phyloP scores from a whole-genome alignment of 2,888 invertebrate species.

The Agrochola lychnidis region DNA sequence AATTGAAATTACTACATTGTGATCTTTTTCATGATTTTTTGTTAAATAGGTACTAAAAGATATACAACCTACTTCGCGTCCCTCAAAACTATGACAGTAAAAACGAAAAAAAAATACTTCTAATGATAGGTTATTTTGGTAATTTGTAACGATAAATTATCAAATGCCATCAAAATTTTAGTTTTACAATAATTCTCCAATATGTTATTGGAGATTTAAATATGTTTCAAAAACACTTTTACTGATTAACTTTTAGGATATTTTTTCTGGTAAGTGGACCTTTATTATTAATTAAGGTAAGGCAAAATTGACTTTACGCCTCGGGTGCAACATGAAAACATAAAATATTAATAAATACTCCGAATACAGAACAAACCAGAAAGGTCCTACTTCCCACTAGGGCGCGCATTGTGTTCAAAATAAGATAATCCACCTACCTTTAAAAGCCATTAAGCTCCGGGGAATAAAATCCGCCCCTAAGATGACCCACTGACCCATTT shows the following conservation, averaged over 20 bases:
- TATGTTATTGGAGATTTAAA: conserved; percentile 39
- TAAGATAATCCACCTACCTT: neutral
- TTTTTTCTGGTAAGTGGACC: conserved; percentile 43
- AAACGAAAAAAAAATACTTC: conserved; percentile 10
- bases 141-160: conserved; percentile 1
- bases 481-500: no score
- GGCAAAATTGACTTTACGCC: neutral
- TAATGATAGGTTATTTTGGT: conserved; percentile 25
- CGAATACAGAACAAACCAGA: neutral
- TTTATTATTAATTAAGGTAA: neutral
- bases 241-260: conserved; percentile 1
- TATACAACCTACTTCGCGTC: conserved; percentile 20
- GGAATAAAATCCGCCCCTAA: no score
- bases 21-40: neutral
- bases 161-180: conserved; percentile 54
- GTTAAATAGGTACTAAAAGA: neutral
- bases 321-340: neutral
- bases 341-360: neutral
- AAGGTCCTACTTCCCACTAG: no score
- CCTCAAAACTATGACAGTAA: neutral
- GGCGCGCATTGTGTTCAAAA: neutral
- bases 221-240: conserved; percentile 35
- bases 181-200: conserved; percentile 25
- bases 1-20: conserved; percentile 3
- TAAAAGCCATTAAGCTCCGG: neutral